Base-by-base conservation (phyloP, 1,140 invertebrate species). In the Bombus polaris region DNA sequence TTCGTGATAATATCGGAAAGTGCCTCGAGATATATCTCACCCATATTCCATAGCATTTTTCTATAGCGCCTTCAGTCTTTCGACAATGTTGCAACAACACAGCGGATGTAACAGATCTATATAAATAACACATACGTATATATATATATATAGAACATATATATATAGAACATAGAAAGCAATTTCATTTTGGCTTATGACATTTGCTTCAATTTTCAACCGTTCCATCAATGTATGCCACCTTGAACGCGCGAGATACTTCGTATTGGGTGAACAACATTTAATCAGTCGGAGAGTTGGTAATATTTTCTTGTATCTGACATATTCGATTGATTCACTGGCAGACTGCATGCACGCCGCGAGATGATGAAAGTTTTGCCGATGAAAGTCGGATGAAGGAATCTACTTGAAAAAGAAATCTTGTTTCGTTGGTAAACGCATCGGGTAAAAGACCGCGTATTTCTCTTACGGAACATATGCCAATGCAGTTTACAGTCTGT, bases 341-440 rank as follows among this genome's bases (percentile, higher is more conserved):
- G 6, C 25, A 13, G 74, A 39, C 25, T 10, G 22, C 6, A 22
- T 39, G 15, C 53, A 18, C 12, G 25, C 25, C 0, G 15, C 3
- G 10, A 18, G 6, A 25, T 32, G 39, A 71, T 70, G 35, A 42
- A 72, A 37, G 68, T 57, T 71, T 37, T 10, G 9, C 22, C 35
- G 22, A 73, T 42, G 57, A 42, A 73, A 71, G 72, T 37, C 25
- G 70, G 39, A 73, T 28, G 35, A 42, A 73, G 22, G 75, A 62
- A 62, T 42, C 35, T 37, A n/a, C 47, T 25, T 73, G 8, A 35
- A 35, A 73, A 57, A n/a, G 35, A 59, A 72, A 81, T 73, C 70
- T 73, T 25, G 80, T 72, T 81, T 62, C 53, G 10, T 9, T n/a
- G 79, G 28, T 59, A 81, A 81, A 57, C 25, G 62, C 35, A 81